These are phyloP conservation scores for Tubulanus polymorphus DNA, from an alignment of 2,888 invertebrate genomes.

Conservation along the genomic window DNA sequence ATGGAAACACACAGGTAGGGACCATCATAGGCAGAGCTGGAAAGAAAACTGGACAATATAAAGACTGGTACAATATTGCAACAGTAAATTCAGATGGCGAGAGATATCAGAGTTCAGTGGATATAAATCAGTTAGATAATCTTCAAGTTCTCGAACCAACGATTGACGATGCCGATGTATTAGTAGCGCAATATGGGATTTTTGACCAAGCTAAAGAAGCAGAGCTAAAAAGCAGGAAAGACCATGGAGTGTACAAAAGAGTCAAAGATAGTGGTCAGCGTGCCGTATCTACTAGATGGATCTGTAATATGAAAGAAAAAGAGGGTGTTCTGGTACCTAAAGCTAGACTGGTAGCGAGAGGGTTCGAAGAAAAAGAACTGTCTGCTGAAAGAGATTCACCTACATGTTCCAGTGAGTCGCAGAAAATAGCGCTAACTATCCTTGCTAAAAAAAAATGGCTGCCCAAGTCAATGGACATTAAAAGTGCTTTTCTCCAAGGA, in stretches of 20 bases:
- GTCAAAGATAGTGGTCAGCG: slow-evolving; percentile 2
- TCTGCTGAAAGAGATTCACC: neutral
- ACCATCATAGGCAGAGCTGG: too few relatives aligned
- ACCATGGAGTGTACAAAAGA: neutral
- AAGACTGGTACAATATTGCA: too few relatives aligned
- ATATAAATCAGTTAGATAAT: too few relatives aligned
- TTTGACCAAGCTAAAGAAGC: neutral
- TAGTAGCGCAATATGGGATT: too few relatives aligned
- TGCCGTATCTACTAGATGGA: slow-evolving; percentile 4
- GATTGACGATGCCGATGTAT: too few relatives aligned
- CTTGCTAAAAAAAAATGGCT: slow-evolving; percentile 11
- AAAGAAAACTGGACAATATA: too few relatives aligned
- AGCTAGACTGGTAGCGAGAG: slow-evolving; percentile 6
- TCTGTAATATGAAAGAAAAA: neutral
- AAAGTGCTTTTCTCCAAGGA: slow-evolving; percentile 10
- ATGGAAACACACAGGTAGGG: too few relatives aligned
- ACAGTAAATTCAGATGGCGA: too few relatives aligned
- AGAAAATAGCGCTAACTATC: slow-evolving; percentile 16
- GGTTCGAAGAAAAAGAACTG: slow-evolving; percentile 3
- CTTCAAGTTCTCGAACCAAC: too few relatives aligned
- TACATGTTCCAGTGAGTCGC: slow-evolving; percentile 13
- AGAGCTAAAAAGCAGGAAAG: slow-evolving; percentile 2
- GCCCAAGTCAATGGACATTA: slow-evolving; percentile 8
- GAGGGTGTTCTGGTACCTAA: slow-evolving; percentile 2
- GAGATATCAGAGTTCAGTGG: too few relatives aligned